Evolutionary conservation across 92 coral and sea anemone genomes (phyloP).

Genomic region (Epizoanthus ramosus): DNA sequence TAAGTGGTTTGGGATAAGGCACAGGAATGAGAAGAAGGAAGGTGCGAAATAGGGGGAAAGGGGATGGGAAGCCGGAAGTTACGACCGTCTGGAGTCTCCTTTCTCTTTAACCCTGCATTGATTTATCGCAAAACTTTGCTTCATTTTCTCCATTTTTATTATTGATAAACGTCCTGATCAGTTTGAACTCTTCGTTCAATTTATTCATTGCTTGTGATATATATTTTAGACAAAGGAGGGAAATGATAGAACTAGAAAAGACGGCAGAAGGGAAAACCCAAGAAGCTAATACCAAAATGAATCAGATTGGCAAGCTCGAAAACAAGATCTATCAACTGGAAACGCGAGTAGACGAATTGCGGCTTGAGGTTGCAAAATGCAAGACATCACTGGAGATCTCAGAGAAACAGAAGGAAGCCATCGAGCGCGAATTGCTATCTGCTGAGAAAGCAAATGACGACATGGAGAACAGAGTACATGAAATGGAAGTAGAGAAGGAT

Average conservation of each 20-base stretch:
- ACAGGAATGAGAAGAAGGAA: too few relatives aligned
- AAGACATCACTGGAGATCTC: conserved; percentile 65
- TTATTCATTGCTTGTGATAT: not conserved
- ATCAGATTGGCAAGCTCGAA: conserved; percentile 72
- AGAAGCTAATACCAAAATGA: conserved; percentile 51
- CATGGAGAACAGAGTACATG: conserved; percentile 56
- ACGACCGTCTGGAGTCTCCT: too few relatives aligned
- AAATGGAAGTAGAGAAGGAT: conserved; percentile 50
- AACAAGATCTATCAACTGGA: conserved; percentile 55
- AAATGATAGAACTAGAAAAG: conserved; percentile 33
- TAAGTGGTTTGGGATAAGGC: too few relatives aligned
- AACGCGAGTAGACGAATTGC: conserved; percentile 61
- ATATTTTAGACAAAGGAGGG: conserved; percentile 33
- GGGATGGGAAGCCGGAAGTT: too few relatives aligned
- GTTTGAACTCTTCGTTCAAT: too few relatives aligned
- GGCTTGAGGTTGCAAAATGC: conserved; percentile 58
- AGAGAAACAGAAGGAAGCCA: conserved; percentile 58
- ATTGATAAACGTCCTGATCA: too few relatives aligned
- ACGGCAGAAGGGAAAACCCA: conserved; percentile 37
- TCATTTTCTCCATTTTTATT: too few relatives aligned
- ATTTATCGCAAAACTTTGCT: too few relatives aligned
- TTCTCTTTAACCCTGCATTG: too few relatives aligned
- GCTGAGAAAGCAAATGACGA: conserved; percentile 57
- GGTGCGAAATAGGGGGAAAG: too few relatives aligned
- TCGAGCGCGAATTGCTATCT: conserved; percentile 58